Base-by-base conservation (phyloP, 2,113 vertebrate genomes). In the Ciconia stormi region DNA sequence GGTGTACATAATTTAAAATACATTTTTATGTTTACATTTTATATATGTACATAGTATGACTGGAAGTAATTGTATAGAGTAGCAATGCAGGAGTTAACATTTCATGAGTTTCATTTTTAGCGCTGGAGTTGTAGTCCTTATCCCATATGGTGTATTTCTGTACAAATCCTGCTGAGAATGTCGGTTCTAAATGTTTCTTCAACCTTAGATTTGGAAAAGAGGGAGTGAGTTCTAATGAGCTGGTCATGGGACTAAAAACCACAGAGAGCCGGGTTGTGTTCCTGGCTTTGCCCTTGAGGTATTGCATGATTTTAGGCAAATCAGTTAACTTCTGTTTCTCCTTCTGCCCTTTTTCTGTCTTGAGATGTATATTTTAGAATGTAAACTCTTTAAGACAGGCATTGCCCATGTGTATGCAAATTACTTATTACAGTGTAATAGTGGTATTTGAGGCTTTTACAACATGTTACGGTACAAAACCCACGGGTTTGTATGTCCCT, bases 371-470 rank as follows among this genome's bases (percentile, higher is more conserved):
- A 1, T 29, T 44, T 52, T 38, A 5, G 34, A 34, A 44, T 13
- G 1, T 5, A 8, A 52, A 2, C 18, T 30, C 17, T 38, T 67
- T 5, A 13, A 38, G 71, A 23, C 8, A 55, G 46, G 42, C 16
- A 9, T 7, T 50, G 30, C 38, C n/a, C 6, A 4, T 3, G 38
- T 36, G 32, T 12, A 0, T 3, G 5, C 18, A 53, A 52, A 19
- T 36, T 29, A 0, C 6, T 47, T 59, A 0, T 14, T 22, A 1
- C 9, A 3, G 26, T 19, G 15, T 17, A 18, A 8, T 17, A 9
- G 15, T 30, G 56, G 34, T 26, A 18, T 81, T 34, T 20, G 69
- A 38, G 49, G 44, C 34, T 71, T 56, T 34, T n/a, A 7, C 25
- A 42, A 30, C 15, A 34, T 38, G 20, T 44, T 67, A 13, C 13